Base-by-base conservation (phyloP, 2,888 invertebrate genomes). In the Tetragonisca angustula region DNA sequence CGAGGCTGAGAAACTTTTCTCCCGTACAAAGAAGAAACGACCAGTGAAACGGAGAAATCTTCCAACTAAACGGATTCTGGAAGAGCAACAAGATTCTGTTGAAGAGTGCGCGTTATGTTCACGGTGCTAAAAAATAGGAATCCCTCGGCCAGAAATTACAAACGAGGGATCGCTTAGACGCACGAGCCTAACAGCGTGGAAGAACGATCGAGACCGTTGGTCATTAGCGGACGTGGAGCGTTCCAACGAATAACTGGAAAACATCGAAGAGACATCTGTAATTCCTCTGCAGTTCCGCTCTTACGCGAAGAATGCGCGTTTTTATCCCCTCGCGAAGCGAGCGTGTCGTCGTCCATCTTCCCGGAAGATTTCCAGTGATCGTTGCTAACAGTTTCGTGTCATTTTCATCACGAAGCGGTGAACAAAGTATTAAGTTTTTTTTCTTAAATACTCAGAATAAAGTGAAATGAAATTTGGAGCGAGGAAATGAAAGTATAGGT, bases 161-260 rank as follows among this genome's bases (percentile, higher is more conserved):
- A 52, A 61, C 59, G 59, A 54, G 68, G 52, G 71, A 72, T 72
- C 24, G 78, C 54, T 61, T 9, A 43, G 84, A 83, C 84, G 84
- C 84, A 84, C 84, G 84, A 84, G 84, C 84, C 36, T 84, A 78
- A 78, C 68, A 50, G 62, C 64, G 69, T 21, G 67, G 70, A 62
- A 74, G 76, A 83, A 77, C 83, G 24, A 19, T 82, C 56, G 59
- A 54, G 61, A 82, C 32, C 27, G 56, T 61, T 56, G 77, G 83
- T 82, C 83, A 74, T 83, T 83, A 83, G 70, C 21, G 36, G 32
- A 32, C 32, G 9, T 24, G 11, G 73, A 27, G 32, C 76, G 73
- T 75, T 73, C 76, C 69, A 0, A 43, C 43, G 9, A 43, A 43
- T 0, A 3, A 64, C 17, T 32, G 77, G 73, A 52, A 74, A 83